These are phyloP conservation scores for Napeogenes sylphis DNA, from an alignment of 2,888 invertebrate species.

Conservation along the genomic window DNA sequence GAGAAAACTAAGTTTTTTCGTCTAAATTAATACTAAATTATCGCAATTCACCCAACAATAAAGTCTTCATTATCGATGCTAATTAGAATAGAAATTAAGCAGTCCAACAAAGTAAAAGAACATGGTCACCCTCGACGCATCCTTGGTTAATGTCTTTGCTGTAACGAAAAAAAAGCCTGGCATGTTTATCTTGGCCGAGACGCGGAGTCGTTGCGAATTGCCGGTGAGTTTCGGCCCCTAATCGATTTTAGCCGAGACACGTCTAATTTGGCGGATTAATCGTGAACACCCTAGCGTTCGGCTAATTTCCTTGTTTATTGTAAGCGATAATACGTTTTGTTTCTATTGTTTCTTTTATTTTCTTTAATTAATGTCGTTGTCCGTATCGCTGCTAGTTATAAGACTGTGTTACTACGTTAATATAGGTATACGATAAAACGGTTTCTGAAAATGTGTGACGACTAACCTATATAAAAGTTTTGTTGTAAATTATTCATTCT, in stretches of 20 bases:
- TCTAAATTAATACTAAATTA: too few species aligned
- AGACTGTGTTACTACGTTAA: too few species aligned
- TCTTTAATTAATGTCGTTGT: background rate
- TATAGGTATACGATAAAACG: too few species aligned
- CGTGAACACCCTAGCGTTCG: constrained; percentile 70
- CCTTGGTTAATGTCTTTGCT: constrained; percentile 77
- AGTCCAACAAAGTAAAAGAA: constrained; percentile 28
- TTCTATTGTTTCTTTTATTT: constrained; percentile 25
- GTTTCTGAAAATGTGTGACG: too few species aligned
- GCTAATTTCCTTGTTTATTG: constrained; percentile 72
- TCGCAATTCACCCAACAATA: too few species aligned
- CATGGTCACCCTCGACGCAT: constrained; percentile 55
- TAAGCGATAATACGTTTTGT: constrained; percentile 45
- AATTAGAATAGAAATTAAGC: constrained; percentile 1
- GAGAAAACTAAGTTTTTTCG: too few species aligned
- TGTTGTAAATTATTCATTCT: too few species aligned
- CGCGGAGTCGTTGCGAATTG: constrained; percentile 63
- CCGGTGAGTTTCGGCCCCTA: constrained; percentile 53
- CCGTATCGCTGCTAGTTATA: background rate
- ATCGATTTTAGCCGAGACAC: constrained; percentile 73
- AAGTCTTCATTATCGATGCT: background rate
- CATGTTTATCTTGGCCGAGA: constrained; percentile 74
- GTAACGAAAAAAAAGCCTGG: constrained; percentile 69
- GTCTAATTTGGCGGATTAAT: constrained; percentile 76
- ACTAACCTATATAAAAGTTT: too few species aligned